These are phyloP conservation scores for Acronicta leporina DNA, from an alignment of 2,888 invertebrate genomes.

Conservation along the genomic window DNA sequence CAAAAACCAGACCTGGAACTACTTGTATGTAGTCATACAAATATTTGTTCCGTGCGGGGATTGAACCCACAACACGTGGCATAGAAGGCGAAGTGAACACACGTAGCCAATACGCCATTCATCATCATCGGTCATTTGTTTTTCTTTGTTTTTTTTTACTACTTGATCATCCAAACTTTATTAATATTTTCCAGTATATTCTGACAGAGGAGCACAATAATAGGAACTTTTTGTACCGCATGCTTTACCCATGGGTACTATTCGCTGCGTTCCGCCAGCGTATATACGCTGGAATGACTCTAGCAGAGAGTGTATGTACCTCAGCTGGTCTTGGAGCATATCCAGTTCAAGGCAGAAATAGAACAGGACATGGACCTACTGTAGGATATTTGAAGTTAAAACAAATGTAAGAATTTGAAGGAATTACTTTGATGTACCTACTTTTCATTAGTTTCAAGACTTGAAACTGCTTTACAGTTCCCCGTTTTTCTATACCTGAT, in stretches of 20 bases:
- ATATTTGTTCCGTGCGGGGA: too few relatives aligned
- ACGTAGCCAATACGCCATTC: too few relatives aligned
- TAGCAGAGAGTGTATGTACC: slow-evolving; percentile 98
- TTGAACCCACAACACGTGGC: too few relatives aligned
- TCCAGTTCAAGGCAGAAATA: slow-evolving; percentile 92
- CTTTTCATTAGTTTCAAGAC: too few relatives aligned
- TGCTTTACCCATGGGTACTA: slow-evolving; percentile 95
- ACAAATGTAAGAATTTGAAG: slow-evolving; percentile 82
- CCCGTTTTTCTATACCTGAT: too few relatives aligned
- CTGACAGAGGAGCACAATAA: slow-evolving; percentile 93
- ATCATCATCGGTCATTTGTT: too few relatives aligned
- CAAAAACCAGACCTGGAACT: too few relatives aligned
- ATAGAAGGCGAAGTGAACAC: too few relatives aligned
- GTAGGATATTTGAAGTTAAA: slow-evolving; percentile 90
- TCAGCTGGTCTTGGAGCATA: slow-evolving; percentile 97
- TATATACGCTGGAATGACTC: slow-evolving; percentile 96
- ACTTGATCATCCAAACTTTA: not conserved
- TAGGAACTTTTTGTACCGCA: slow-evolving; percentile 92
- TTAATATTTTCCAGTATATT: slow-evolving; percentile 91
- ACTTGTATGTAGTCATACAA: too few relatives aligned
- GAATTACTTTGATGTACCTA: not conserved
- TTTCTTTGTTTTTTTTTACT: too few relatives aligned
- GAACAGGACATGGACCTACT: slow-evolving; percentile 95
- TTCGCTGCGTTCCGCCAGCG: slow-evolving; percentile 97
- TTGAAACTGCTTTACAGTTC: too few relatives aligned